Percentiles rank a stretch among this genome's conserved stretches.
phyloP scores from a whole-genome alignment of 2,888 invertebrate genomes.

The Apamea monoglypha region DNA sequence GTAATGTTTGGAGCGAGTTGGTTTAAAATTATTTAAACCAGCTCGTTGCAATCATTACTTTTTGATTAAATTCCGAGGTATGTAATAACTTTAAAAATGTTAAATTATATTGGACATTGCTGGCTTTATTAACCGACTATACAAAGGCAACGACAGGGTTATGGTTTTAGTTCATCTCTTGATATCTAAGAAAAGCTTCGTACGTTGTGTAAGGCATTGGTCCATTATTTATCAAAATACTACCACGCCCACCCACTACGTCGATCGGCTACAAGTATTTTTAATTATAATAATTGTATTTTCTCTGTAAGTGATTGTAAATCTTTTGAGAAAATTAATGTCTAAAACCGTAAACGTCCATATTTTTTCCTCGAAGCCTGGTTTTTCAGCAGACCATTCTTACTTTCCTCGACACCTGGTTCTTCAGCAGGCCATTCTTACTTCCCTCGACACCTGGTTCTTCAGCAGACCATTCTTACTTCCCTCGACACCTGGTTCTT shows the following conservation, averaged over 20 bases:
- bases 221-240: not conserved
- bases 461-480: not conserved
- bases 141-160: not conserved
- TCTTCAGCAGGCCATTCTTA: not conserved
- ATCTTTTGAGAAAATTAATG: too few relatives aligned
- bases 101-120: not conserved
- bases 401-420: not conserved
- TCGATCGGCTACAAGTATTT: too few relatives aligned
- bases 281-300: too few relatives aligned
- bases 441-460: not conserved
- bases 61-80: conserved; percentile 32
- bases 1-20: too few relatives aligned
- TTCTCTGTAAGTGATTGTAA: too few relatives aligned
- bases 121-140: not conserved
- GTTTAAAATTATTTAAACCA: conserved; percentile 11
- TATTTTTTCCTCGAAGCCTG: not conserved
- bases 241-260: too few relatives aligned
- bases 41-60: conserved; percentile 16
- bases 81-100: not conserved
- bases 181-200: not conserved
- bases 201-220: not conserved
- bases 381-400: not conserved
- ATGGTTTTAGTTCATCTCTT: not conserved
- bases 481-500: not conserved
- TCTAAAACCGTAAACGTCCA: too few relatives aligned